Evolutionary conservation across 2,113 vertebrate genomes (phyloP), one percentile per base, ranked within the genome.

Genomic region (Vulpes ferrilata): DNA sequence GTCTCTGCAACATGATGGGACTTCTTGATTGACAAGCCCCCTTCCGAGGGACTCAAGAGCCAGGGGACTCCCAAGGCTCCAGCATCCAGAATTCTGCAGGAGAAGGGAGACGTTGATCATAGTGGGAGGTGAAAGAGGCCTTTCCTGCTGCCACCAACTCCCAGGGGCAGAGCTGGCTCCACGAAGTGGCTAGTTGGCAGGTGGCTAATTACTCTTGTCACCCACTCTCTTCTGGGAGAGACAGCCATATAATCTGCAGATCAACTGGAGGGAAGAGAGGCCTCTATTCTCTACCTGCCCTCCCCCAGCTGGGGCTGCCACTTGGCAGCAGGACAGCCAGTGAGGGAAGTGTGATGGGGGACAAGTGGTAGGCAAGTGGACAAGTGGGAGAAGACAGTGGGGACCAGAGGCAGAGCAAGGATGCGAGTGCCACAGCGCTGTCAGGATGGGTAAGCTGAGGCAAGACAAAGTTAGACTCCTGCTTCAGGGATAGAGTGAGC

Each of bases 211-310:
- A 90, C 62, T 59, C 89, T 84, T 57, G 79, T 95, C 93, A 81
- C 95, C 96, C 92, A 27, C 67, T 88, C 48, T 76, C 59, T 83
- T 82, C 82, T 1, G 25, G 69, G 69, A 76, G 9, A 95, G 88
- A 90, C 76, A 96, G 88, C 87, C 55, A 1, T 96, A 59, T 95
- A 96, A 96, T 96, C 95, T 90, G 90, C 32, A 38, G 32, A 43
- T 93, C 94, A 88, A 69, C 43, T n/a, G 38, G 11, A n/a, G 55
- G 65, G 91, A 60, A 19, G 81, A 67, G 43, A 1, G 2, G 82
- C 6, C 43, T 53, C 35, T 35, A 38, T 62, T 53, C 59, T 30
- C 55, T 13, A 27, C 11, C 64, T 43, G 43, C 67, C 32, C 32
- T 3, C 3, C 32, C 53, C 12, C 17, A n/a, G 67, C 74, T 48